phyloP scores from a whole-genome alignment of 1,140 invertebrate species.

The Mizuhopecten yessoensis region DNA sequence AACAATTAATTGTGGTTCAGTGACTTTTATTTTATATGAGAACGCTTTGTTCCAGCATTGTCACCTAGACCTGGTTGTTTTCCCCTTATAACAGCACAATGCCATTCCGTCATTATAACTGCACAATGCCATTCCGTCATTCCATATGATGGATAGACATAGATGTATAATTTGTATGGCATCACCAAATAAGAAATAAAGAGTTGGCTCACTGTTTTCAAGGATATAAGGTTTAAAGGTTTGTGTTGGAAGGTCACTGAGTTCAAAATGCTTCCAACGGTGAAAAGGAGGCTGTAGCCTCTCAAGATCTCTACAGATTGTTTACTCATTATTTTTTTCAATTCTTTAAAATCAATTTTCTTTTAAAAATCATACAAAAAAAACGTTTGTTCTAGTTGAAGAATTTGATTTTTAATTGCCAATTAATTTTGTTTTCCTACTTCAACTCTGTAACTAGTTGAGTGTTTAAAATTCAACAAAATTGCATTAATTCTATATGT shows the following conservation, averaged over 20 bases:
- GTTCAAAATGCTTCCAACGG: neutral
- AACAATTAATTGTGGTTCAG: no score
- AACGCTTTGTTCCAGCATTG: no score
- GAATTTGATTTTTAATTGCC: conserved; percentile 35
- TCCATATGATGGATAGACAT: no score
- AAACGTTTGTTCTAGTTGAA: neutral
- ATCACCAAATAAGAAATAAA: no score
- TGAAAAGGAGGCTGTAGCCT: neutral
- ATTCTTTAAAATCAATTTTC: neutral
- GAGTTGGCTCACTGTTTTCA: neutral
- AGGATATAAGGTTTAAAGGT: neutral
- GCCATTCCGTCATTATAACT: no score
- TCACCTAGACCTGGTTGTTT: no score
- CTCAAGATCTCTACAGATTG: neutral
- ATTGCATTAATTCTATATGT: conserved; percentile 24
- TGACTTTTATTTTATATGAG: no score
- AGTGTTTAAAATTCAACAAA: neutral
- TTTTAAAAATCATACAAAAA: conserved; percentile 7
- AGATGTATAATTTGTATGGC: no score
- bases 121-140: no score
- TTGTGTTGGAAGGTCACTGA: neutral
- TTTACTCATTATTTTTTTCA: neutral
- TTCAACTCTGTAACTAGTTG: conserved; percentile 33
- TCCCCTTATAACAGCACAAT: no score
- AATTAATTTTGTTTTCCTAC: conserved; percentile 40